These are phyloP conservation scores for Agrilus planipennis DNA, from an alignment of 1,140 invertebrate species.

Conservation along the genomic window DNA sequence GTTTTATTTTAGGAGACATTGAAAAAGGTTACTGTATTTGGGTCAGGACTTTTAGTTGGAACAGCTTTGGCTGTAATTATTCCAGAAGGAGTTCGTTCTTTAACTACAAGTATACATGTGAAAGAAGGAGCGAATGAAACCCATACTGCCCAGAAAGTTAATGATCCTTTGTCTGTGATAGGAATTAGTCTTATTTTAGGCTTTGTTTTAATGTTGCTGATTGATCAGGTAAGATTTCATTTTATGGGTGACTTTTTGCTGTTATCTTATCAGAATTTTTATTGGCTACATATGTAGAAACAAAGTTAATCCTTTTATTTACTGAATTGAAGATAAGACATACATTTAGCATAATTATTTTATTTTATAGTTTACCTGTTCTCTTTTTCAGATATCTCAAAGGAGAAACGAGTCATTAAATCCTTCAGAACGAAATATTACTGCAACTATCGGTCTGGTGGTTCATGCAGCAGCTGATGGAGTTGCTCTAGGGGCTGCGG, in stretches of 20 bases:
- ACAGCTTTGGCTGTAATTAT: slow-evolving; percentile 97
- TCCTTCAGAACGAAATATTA: slow-evolving; percentile 60
- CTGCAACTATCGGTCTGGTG: slow-evolving; percentile 89
- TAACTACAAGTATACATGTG: slow-evolving; percentile 33
- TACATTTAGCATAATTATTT: too few relatives aligned
- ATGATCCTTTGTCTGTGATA: slow-evolving; percentile 47
- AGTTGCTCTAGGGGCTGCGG: slow-evolving; percentile 90
- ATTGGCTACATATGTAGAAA: too few relatives aligned
- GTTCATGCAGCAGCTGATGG: slow-evolving; percentile 98
- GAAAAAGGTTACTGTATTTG: slow-evolving; percentile 86
- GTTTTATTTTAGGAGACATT: slow-evolving; percentile 74
- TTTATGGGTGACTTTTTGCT: too few relatives aligned
- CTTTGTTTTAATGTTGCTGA: slow-evolving; percentile 95
- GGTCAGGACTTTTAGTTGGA: slow-evolving; percentile 94
- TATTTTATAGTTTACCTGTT: too few relatives aligned
- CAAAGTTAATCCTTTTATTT: too few relatives aligned
- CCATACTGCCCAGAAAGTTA: slow-evolving; percentile 9
- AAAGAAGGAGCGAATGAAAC: background rate
- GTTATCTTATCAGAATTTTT: too few relatives aligned
- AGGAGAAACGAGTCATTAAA: slow-evolving; percentile 49
- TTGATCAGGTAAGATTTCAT: slow-evolving; percentile 58
- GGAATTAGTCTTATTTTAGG: slow-evolving; percentile 55
- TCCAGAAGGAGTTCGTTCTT: slow-evolving; percentile 89
- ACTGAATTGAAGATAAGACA: background rate
- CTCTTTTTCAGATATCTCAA: slow-evolving; percentile 41